Evolutionary conservation across 2,113 vertebrate species (phyloP).

Genomic region (Sisor rabdophorus): DNA sequence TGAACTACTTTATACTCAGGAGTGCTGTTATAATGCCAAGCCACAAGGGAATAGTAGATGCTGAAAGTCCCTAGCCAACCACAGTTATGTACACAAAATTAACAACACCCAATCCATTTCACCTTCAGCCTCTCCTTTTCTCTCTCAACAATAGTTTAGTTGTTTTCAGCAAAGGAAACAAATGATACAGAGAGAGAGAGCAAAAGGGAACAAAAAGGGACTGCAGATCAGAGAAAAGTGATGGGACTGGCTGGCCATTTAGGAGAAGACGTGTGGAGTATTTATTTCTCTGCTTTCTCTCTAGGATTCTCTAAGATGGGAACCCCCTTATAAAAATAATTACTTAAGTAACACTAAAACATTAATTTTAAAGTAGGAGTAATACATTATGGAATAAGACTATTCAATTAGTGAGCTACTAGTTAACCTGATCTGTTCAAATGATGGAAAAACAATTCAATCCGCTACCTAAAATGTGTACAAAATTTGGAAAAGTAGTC

Average conservation of each 20-base stretch:
- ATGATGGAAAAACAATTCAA: too few species aligned
- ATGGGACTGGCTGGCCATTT: background rate
- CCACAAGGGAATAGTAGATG: background rate
- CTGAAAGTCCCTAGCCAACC: background rate
- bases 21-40: background rate
- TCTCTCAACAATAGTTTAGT: background rate
- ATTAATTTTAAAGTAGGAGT: too few species aligned
- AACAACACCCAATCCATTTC: constrained; percentile 27
- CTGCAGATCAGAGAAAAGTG: constrained; percentile 14
- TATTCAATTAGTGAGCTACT: too few species aligned
- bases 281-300: background rate
- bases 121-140: constrained; percentile 12
- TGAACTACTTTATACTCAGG: background rate
- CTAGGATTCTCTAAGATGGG: background rate
- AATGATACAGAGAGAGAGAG: constrained; percentile 36
- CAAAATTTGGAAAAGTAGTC: too few species aligned
- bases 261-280: background rate
- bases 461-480: too few species aligned
- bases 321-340: too few species aligned
- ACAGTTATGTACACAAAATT: background rate
- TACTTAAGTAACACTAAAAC: too few species aligned
- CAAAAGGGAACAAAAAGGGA: too few species aligned
- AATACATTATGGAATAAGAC: too few species aligned
- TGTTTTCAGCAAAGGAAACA: background rate
- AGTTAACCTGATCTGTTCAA: too few species aligned